Evolutionary conservation across 30 jellyfish, hydroid and myxozoan species (phyloP).

Genomic region (Aurelia sp.): DNA sequence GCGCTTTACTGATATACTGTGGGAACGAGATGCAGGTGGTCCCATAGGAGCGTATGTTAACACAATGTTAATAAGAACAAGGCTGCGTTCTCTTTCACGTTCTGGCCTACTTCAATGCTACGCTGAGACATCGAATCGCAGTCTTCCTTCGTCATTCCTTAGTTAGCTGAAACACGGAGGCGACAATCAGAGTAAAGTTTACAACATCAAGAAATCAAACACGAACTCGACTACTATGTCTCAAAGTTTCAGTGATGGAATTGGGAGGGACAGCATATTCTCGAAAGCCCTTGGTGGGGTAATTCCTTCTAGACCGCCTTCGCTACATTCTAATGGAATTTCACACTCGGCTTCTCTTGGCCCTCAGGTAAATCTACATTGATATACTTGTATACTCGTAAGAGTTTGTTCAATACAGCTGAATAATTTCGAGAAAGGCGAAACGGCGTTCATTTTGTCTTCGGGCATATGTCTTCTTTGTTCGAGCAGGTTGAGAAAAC

Average conservation of each 20-base stretch:
- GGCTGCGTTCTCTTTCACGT: constrained; percentile 69
- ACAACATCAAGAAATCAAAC: neutral
- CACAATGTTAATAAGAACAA: constrained; percentile 81
- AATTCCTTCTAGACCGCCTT: constrained; percentile 74
- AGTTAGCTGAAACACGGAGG: neutral
- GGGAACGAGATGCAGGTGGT: constrained; percentile 92
- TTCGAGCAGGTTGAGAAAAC: constrained; percentile 69
- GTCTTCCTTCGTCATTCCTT: constrained; percentile 11
- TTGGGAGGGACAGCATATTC: constrained; percentile 84
- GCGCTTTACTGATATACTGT: constrained; percentile 77
- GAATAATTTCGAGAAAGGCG: constrained; percentile 54
- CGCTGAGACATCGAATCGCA: constrained; percentile 24
- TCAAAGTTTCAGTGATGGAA: constrained; percentile 78
- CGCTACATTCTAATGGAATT: constrained; percentile 86
- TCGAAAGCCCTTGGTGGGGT: constrained; percentile 81
- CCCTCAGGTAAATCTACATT: constrained; percentile 68
- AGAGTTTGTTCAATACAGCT: constrained; percentile 55
- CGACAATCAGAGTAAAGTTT: neutral
- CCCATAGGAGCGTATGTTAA: constrained; percentile 81
- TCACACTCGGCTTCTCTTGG: constrained; percentile 81
- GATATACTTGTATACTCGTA: neutral
- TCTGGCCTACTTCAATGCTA: constrained; percentile 76
- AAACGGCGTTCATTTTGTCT: constrained; percentile 56
- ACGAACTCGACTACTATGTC: constrained; percentile 54
- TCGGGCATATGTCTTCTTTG: constrained; percentile 77